Conservation (phyloP, 2,888 invertebrate species). For the Microplitis manilae region DNA sequence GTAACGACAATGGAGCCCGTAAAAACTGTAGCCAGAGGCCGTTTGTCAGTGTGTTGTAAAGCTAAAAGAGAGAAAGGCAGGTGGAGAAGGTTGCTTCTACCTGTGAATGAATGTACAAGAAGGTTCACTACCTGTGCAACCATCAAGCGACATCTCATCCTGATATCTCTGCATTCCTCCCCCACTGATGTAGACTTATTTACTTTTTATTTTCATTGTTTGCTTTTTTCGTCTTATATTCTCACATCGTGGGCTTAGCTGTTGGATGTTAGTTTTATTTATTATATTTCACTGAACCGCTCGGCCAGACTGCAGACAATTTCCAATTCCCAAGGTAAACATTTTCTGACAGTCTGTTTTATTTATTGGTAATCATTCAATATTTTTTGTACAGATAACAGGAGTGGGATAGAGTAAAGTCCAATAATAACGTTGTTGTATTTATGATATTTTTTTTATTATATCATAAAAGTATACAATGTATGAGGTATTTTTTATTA, state of each 20-base stretch:
- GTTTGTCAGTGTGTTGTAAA: background rate
- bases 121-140: constrained; percentile 2
- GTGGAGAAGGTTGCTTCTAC: constrained; percentile 16
- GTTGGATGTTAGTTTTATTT: background rate
- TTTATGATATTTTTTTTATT: background rate
- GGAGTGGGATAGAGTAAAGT: no score
- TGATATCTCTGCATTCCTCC: constrained; percentile 15
- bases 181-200: background rate
- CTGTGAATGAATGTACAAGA: constrained; percentile 8
- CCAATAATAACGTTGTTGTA: background rate
- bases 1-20: constrained; percentile 12
- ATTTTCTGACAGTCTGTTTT: background rate
- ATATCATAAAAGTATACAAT: background rate
- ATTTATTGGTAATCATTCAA: background rate
- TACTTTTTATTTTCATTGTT: background rate
- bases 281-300: background rate
- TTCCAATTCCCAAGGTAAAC: background rate
- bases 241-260: background rate
- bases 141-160: constrained; percentile 1
- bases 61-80: constrained; percentile 25
- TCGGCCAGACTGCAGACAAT: background rate
- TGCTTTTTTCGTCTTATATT: background rate
- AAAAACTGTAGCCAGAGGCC: constrained; percentile 8
- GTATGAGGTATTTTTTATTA: background rate
- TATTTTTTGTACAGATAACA: background rate